phyloP scores from a whole-genome alignment of 2,113 vertebrate genomes.

The Campylomormyrus tamandua region DNA sequence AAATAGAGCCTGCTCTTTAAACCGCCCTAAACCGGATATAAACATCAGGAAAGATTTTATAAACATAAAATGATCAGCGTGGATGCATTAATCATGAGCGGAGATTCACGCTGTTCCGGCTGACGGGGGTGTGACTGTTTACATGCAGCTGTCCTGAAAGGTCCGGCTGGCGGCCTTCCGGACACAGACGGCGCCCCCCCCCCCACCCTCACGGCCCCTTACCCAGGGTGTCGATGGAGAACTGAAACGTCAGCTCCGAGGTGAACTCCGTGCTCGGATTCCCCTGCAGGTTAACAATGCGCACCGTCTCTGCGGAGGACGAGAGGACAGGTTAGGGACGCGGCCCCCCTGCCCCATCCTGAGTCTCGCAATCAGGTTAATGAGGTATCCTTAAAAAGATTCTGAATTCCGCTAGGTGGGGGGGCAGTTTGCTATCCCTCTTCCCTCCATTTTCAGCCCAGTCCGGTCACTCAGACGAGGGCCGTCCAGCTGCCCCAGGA shows the following conservation, averaged over 20 bases:
- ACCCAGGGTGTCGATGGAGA: slow-evolving; percentile 76
- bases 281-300: slow-evolving; percentile 67
- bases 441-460: neutral
- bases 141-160: neutral
- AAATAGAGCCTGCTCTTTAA: neutral
- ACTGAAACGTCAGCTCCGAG: slow-evolving; percentile 68
- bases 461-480: too few species aligned
- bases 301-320: slow-evolving; percentile 59
- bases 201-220: neutral
- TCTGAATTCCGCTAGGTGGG: too few species aligned
- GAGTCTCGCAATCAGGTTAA: neutral
- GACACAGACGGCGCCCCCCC: neutral
- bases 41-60: neutral
- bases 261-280: slow-evolving; percentile 57
- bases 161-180: neutral
- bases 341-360: neutral
- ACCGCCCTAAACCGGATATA: neutral
- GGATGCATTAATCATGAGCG: neutral
- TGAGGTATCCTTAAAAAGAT: neutral
- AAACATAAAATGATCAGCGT: neutral
- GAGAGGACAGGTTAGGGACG: neutral
- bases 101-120: neutral
- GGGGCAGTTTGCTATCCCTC: neutral
- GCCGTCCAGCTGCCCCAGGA: neutral
- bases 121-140: neutral